Conservation (phyloP, 2,113 vertebrate genomes). For the Rattus rattus region DNA sequence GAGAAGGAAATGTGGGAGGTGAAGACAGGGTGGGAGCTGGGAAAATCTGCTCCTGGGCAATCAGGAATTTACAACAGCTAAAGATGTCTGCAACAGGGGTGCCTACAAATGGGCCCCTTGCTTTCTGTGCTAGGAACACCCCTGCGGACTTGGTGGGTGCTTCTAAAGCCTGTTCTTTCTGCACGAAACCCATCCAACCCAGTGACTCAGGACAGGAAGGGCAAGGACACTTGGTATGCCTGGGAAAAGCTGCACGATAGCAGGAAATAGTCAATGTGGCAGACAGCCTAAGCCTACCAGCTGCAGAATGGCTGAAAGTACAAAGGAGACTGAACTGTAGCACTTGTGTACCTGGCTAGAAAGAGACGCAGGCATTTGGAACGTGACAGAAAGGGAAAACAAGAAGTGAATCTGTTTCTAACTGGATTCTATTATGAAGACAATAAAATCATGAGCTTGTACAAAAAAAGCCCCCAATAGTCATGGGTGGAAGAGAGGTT, state of each 20-base stretch:
- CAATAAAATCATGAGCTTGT: not conserved
- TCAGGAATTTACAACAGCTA: not conserved
- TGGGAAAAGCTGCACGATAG: not conserved
- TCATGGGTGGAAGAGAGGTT: not conserved
- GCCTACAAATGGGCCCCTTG: not conserved
- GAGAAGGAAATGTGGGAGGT: not conserved
- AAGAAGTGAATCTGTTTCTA: not conserved
- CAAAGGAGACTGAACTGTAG: not conserved
- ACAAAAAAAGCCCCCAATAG: not conserved
- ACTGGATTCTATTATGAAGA: not conserved
- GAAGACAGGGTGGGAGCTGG: not conserved
- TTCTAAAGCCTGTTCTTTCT: not conserved
- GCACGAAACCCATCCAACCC: not conserved
- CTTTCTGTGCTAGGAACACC: not conserved
- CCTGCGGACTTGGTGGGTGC: not conserved
- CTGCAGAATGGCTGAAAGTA: not conserved
- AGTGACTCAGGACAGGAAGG: not conserved
- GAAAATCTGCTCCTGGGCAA: not conserved
- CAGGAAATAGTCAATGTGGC: not conserved
- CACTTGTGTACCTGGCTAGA: not conserved
- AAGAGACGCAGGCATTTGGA: not conserved
- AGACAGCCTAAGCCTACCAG: not conserved
- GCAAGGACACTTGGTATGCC: not conserved
- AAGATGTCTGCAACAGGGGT: not conserved
- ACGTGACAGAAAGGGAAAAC: not conserved